Evolutionary conservation across 2,888 invertebrate species (phyloP), one percentile per base, ranked within the genome.

Genomic region (Synergus laeviventris): DNA sequence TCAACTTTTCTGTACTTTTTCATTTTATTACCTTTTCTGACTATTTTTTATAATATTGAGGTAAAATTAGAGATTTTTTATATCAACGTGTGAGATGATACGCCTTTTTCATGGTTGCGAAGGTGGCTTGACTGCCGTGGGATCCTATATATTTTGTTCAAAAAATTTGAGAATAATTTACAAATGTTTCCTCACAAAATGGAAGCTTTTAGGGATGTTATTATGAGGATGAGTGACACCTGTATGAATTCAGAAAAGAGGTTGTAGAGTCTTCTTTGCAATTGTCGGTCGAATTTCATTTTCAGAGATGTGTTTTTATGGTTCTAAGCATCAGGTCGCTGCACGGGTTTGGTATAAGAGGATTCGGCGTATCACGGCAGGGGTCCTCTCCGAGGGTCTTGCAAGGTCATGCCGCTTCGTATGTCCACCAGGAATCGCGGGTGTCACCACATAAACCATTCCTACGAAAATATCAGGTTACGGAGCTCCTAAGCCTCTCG

Each of bases 371-470:
- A 86, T 83, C 87, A 77, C 89, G 80, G 84, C 87, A 81, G 88
- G 89, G 89, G 87, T 84, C 84, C 76, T 76, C 79, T 79, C 78
- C 78, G 76, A 79, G 83, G 80, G 81, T 78, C 82, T 79, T 74
- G 79, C 81, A 79, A 79, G 83, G 85, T 83, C 84, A 83, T 79
- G 76, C 66, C 82, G 83, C 85, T 83, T 86, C 86, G 84, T 87
- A 84, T 85, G 86, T 86, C 86, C 82, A 80, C 84, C 83, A 82
- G 79, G 84, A 85, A 85, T 87, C 84, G 84, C 86, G 85, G 87
- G 86, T 87, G 89, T 90, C 90, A 89, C 89, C 88, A 86, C 88
- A 90, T 90, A 90, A 90, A 90, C 87, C 87, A 90, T 89, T 85
- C 87, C 77, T 76, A 75, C 78, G 74, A 82, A 82, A 81, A 78